Conservation (phyloP, 2,888 invertebrate species). For the Agonopterix arenella region DNA sequence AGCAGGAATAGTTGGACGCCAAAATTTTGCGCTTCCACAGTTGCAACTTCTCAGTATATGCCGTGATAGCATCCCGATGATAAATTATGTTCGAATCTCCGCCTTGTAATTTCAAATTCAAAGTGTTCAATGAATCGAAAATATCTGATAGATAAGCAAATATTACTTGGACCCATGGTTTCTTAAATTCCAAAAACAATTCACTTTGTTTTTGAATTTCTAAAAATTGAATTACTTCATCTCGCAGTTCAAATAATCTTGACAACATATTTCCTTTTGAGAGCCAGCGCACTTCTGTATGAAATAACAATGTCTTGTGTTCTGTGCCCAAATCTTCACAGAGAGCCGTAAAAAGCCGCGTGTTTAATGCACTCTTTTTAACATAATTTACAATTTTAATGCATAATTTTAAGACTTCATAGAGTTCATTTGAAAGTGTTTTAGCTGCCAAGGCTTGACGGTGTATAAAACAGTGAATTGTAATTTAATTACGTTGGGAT, state of each 20-base stretch:
- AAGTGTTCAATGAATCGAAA: no score
- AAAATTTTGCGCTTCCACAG: no score
- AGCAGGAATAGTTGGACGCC: no score
- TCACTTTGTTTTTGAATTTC: neutral
- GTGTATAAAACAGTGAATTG: conserved; percentile 13
- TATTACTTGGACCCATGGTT: no score
- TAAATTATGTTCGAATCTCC: no score
- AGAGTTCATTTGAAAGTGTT: conserved; percentile 12
- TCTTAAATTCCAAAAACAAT: no score
- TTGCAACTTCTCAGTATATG: no score
- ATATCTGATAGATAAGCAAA: no score
- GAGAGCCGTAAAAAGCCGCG: neutral
- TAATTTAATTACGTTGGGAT: conserved; percentile 8
- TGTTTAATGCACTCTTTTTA: neutral
- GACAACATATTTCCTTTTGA: conserved; percentile 10
- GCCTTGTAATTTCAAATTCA: no score
- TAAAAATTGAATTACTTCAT: neutral
- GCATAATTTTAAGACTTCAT: conserved; percentile 3
- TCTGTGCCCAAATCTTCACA: conserved; percentile 2
- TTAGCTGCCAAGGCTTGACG: conserved; percentile 18
- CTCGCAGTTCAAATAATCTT: conserved; percentile 2
- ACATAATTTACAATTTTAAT: neutral
- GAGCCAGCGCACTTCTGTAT: conserved; percentile 14
- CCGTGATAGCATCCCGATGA: no score
- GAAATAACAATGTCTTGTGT: conserved; percentile 3